Evolutionary conservation across 2,888 invertebrate species (phyloP).

Genomic region (Cepaea hortensis): DNA sequence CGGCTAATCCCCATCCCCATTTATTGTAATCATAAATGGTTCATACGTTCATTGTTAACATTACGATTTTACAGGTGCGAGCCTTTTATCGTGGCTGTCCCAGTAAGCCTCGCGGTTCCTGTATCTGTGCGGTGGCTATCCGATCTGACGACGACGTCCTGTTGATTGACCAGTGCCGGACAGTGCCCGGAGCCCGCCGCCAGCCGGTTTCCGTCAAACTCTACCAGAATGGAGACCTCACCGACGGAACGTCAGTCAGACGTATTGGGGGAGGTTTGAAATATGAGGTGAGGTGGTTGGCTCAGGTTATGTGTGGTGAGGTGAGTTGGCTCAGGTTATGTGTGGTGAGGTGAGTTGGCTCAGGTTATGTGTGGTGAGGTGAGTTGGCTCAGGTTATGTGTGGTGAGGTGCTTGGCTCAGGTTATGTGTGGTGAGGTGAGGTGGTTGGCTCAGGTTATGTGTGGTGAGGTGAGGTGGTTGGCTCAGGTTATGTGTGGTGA

Average conservation of each 20-base stretch:
- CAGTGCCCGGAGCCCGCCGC: slow-evolving; percentile 24
- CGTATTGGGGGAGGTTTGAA: slow-evolving; percentile 53
- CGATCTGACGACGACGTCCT: slow-evolving; percentile 61
- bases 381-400: too few species aligned
- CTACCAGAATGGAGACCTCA: slow-evolving; percentile 55
- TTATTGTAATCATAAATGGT: background rate
- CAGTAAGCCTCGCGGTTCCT: slow-evolving; percentile 44
- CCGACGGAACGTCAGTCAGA: slow-evolving; percentile 51
- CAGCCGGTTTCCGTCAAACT: slow-evolving; percentile 52
- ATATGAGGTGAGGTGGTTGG: slow-evolving; percentile 50
- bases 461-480: too few species aligned
- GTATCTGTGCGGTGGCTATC: slow-evolving; percentile 61
- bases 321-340: too few species aligned
- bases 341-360: too few species aligned
- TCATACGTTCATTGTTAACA: background rate
- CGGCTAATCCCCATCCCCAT: too few species aligned
- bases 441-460: too few species aligned
- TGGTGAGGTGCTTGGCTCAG: too few species aligned
- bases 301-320: too few species aligned
- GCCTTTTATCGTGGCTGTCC: slow-evolving; percentile 52
- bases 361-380: too few species aligned
- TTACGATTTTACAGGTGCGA: slow-evolving; percentile 46
- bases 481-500: too few species aligned
- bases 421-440: too few species aligned
- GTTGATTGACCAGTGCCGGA: slow-evolving; percentile 57